Conservation (phyloP, 2,888 invertebrate genomes). For the Eristalis tenax region DNA sequence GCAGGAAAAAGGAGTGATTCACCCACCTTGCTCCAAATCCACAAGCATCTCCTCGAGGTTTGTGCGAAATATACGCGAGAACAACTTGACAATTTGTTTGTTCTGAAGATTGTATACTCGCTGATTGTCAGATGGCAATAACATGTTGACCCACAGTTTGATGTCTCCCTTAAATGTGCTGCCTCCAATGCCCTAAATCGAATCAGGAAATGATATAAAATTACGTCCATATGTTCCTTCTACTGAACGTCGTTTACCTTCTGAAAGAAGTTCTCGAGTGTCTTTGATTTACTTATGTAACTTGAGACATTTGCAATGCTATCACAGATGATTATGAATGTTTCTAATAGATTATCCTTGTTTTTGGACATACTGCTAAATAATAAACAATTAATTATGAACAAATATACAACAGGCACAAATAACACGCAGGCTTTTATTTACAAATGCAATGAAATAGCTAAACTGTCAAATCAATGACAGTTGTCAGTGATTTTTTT, state of each 20-base stretch:
- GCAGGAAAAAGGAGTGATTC: background rate
- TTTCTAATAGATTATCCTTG: conserved; percentile 88
- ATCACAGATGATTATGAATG: conserved; percentile 89
- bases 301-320: conserved; percentile 89
- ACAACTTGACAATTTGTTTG: conserved; percentile 94
- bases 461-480: background rate
- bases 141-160: conserved; percentile 89
- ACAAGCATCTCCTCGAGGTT: conserved; percentile 91
- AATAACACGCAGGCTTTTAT: background rate
- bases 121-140: conserved; percentile 91
- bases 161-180: conserved; percentile 89
- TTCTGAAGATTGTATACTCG: conserved; percentile 95
- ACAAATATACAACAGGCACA: conserved; percentile 12
- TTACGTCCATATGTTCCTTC: conserved; percentile 64
- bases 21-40: conserved; percentile 88
- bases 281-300: conserved; percentile 90
- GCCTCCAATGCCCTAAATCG: conserved; percentile 82
- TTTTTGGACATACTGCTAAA: conserved; percentile 61
- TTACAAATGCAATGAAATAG: conserved; percentile 89
- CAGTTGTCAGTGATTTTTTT: background rate
- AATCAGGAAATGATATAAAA: conserved; percentile 47
- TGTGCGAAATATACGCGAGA: conserved; percentile 89
- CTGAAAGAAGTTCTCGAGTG: conserved; percentile 86
- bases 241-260: conserved; percentile 79
- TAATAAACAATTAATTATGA: background rate